Base-by-base conservation (phyloP, 2,113 vertebrate genomes). In the Myiopsitta monachus region DNA sequence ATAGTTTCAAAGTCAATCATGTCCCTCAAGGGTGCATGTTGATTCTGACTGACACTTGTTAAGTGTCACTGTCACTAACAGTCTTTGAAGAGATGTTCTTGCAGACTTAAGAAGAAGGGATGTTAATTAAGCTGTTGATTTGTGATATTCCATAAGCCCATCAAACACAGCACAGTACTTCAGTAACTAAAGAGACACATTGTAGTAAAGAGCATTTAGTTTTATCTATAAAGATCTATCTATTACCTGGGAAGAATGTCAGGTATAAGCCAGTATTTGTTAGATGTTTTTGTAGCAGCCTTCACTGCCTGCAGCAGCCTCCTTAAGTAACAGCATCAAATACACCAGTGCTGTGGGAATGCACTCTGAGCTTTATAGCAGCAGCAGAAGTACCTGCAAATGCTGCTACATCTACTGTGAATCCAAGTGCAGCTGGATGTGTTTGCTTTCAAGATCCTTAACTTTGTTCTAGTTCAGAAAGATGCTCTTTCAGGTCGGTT, bases 71-170 rank as follows among this genome's bases (percentile, higher is more conserved):
- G 72, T 27, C 43, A 4, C 54, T 55, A 70, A 4, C 68, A 89
- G 61, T 11, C 74, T 39, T n/a, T 10, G 69, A 62, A 27, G 83
- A 54, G 55, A 8, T 14, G 22, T 9, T 87, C 41, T 83, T 27
- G 62, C 14, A 47, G 85, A 5, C 41, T 27, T 30, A 36, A n/a
- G 93, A 84, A 84, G 74, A 9, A 81, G 64, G 77, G 31, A 44
- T 49, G 51, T 57, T 90, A 95, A 95, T 92, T 70, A 87, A 61
- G 22, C 77, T 84, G 64, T 82, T 64, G 69, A 64, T 87, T 52
- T 39, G 43, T 72, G 57, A 81, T 83, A 51, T 33, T 68, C 74
- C 52, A 0, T 3, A 9, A 61, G 69, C 62, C 43, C 55, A 19
- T 70, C 64, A 66, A 16, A 84, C 38, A 33, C 68, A 74, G 54